Conservation (phyloP, 2,113 vertebrate genomes). For the Lepisosteus osseus region DNA sequence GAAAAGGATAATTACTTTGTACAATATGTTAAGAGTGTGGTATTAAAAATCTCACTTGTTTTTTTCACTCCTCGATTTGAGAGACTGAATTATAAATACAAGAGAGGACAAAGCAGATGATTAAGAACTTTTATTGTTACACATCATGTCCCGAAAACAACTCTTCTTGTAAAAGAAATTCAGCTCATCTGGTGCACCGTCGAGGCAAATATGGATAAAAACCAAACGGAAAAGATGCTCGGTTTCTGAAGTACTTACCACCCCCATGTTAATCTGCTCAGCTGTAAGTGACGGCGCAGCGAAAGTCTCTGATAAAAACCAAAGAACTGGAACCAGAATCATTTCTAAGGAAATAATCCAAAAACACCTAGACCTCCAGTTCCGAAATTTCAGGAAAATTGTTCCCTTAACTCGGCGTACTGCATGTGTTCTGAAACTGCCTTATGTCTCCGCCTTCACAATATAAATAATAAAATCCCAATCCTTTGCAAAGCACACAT, state of each 20-base stretch:
- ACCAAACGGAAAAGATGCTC: too few relatives aligned
- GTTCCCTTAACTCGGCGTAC: slow-evolving; percentile 6
- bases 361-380: slow-evolving; percentile 4
- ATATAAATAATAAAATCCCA: neutral
- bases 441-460: neutral
- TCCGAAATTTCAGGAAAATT: slow-evolving; percentile 9
- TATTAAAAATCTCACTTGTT: too few relatives aligned
- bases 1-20: too few relatives aligned
- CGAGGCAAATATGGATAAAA: too few relatives aligned
- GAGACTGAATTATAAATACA: too few relatives aligned
- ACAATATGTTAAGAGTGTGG: too few relatives aligned
- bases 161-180: too few relatives aligned
- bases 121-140: too few relatives aligned
- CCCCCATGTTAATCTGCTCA: slow-evolving; percentile 60
- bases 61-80: too few relatives aligned
- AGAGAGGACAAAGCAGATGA: too few relatives aligned
- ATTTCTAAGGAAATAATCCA: slow-evolving; percentile 23
- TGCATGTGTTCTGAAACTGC: slow-evolving; percentile 12
- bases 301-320: slow-evolving; percentile 35
- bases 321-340: slow-evolving; percentile 24
- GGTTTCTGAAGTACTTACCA: slow-evolving; percentile 55
- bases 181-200: too few relatives aligned
- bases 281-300: slow-evolving; percentile 40
- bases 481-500: slow-evolving; percentile 1
- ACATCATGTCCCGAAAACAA: too few relatives aligned